Evolutionary conservation across 2,113 vertebrate genomes (phyloP).

Genomic region (Stegastes partitus): DNA sequence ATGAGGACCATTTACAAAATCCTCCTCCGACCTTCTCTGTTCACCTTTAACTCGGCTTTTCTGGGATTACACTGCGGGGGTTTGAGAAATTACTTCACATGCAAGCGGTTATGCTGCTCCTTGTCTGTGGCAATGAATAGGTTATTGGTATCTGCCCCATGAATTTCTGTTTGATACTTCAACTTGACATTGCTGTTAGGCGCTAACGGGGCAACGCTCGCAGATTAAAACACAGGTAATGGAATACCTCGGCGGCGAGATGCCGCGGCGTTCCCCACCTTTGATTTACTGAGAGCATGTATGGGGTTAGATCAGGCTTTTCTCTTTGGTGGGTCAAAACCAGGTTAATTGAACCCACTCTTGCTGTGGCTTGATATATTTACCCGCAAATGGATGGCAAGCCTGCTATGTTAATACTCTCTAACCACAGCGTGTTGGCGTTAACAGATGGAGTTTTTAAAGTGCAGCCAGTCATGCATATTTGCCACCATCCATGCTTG

Average conservation of each 20-base stretch:
- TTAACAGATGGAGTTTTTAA: constrained; percentile 60
- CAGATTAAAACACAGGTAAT: constrained; percentile 51
- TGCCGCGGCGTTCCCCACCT: background rate
- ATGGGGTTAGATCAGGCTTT: constrained; percentile 6
- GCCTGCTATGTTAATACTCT: constrained; percentile 24
- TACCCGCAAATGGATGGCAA: constrained; percentile 30
- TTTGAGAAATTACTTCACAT: constrained; percentile 23
- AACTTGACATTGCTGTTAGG: constrained; percentile 36
- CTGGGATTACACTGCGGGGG: constrained; percentile 17
- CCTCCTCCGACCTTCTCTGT: background rate
- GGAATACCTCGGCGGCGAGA: constrained; percentile 5
- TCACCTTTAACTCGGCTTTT: constrained; percentile 11
- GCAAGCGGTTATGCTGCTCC: constrained; percentile 6
- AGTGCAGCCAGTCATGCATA: constrained; percentile 44
- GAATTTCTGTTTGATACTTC: constrained; percentile 56
- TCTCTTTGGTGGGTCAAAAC: constrained; percentile 23
- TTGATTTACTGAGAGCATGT: constrained; percentile 3
- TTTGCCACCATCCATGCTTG: constrained; percentile 37
- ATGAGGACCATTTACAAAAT: constrained; percentile 1
- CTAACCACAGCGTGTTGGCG: constrained; percentile 10
- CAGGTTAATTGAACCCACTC: constrained; percentile 36
- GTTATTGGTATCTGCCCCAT: constrained; percentile 53
- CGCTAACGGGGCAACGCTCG: constrained; percentile 4
- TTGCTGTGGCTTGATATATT: constrained; percentile 31
- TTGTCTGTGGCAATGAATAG: constrained; percentile 20